Evolutionary conservation across 64 coral and sea anemone genomes (phyloP).

Genomic region (Dendronephthya gigantea): DNA sequence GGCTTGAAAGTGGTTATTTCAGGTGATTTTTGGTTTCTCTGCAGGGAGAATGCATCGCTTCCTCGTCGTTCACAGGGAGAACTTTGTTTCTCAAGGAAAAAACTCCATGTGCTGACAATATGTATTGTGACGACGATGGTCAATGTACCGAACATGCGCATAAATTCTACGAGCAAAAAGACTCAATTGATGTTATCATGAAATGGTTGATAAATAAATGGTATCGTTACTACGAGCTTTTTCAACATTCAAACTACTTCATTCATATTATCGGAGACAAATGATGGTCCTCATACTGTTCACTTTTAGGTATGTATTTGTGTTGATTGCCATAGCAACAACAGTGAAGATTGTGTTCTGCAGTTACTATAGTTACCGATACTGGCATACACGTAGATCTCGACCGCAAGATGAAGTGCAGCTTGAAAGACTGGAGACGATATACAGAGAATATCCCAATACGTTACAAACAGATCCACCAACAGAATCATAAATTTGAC

Average conservation of each 20-base stretch:
- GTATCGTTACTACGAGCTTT: not conserved
- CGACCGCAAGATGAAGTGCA: no score
- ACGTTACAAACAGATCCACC: not conserved
- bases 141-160: conserved; percentile 49
- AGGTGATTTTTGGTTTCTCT: not conserved
- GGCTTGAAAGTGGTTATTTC: not conserved
- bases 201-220: not conserved
- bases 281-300: not conserved
- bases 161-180: conserved; percentile 32
- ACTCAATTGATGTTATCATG: conserved; percentile 37
- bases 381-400: not conserved
- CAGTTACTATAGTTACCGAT: not conserved
- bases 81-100: conserved; percentile 11
- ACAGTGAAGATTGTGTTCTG: not conserved
- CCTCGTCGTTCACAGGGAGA: conserved; percentile 8
- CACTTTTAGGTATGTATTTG: not conserved
- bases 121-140: conserved; percentile 50
- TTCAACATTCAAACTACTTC: not conserved
- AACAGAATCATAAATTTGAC: not conserved
- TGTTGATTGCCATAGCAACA: not conserved
- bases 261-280: no score
- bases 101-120: conserved; percentile 42
- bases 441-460: not conserved
- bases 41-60: conserved; percentile 45
- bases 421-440: not conserved